phyloP scores from a whole-genome alignment of 2,888 invertebrate genomes.

The Heteromurus nitidus region DNA sequence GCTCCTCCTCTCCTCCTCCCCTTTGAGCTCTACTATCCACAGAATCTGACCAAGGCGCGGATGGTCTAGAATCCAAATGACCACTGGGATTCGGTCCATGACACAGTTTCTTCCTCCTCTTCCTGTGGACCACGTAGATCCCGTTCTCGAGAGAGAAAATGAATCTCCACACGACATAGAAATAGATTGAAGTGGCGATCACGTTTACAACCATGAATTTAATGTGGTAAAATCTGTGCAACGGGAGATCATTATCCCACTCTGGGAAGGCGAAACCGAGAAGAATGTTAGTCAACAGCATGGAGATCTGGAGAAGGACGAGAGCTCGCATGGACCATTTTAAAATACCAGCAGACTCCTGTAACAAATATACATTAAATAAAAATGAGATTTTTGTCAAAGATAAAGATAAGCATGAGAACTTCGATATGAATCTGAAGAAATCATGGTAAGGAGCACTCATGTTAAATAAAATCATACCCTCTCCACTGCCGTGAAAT shows the following conservation, averaged over 20 bases:
- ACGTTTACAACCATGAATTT: slow-evolving; percentile 46
- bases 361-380: background rate
- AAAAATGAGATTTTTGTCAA: background rate
- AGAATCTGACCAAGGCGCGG: slow-evolving; percentile 56
- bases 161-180: slow-evolving; percentile 39
- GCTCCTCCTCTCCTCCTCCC: slow-evolving; percentile 3
- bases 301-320: slow-evolving; percentile 51
- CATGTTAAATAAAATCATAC: slow-evolving; percentile 14
- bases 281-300: slow-evolving; percentile 40
- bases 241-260: slow-evolving; percentile 39
- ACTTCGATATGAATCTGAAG: background rate
- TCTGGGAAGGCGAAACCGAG: slow-evolving; percentile 53
- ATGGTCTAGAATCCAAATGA: slow-evolving; percentile 30
- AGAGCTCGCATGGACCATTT: slow-evolving; percentile 47
- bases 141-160: slow-evolving; percentile 53
- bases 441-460: background rate
- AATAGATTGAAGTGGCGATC: slow-evolving; percentile 41
- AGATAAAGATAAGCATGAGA: too few species aligned
- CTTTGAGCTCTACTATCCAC: background rate
- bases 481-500: slow-evolving; percentile 47
- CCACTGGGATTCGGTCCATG: background rate
- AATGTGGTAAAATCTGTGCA: slow-evolving; percentile 46
- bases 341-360: slow-evolving; percentile 44
- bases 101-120: slow-evolving; percentile 15
- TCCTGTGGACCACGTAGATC: slow-evolving; percentile 49